phyloP scores from a whole-genome alignment of 2,888 invertebrate genomes.

The Lomographa bimaculata region DNA sequence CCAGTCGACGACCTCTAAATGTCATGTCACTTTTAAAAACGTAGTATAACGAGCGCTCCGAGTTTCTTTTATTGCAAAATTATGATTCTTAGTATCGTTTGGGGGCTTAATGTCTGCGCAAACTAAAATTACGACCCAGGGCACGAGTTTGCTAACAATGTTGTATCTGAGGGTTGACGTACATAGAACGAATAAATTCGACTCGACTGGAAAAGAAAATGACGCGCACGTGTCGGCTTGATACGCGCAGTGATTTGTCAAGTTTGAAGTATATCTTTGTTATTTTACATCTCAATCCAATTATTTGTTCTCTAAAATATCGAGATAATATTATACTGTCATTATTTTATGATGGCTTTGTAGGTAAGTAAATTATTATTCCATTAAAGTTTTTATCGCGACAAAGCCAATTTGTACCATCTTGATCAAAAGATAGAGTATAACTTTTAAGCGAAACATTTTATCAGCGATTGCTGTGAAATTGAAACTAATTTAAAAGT shows the following conservation, averaged over 20 bases:
- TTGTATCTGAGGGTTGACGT: conserved; percentile 41
- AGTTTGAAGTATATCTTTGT: conserved; percentile 6
- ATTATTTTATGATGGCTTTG: too few relatives aligned
- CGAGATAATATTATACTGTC: too few relatives aligned
- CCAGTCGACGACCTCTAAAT: conserved; percentile 26
- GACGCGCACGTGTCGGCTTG: conserved; percentile 32
- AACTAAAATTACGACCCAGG: conserved; percentile 41
- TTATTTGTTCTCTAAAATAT: too few relatives aligned
- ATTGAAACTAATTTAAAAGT: too few relatives aligned
- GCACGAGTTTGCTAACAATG: conserved; percentile 45
- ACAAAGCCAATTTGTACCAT: too few relatives aligned
- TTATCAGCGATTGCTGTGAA: too few relatives aligned
- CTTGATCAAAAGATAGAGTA: too few relatives aligned
- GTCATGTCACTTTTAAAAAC: conserved; percentile 23
- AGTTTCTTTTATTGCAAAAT: conserved; percentile 29
- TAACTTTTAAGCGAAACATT: too few relatives aligned
- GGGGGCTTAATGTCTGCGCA: conserved; percentile 29
- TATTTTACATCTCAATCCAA: neutral
- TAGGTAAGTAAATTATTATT: too few relatives aligned
- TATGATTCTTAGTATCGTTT: conserved; percentile 29
- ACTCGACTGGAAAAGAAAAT: conserved; percentile 35
- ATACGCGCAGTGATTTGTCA: conserved; percentile 26
- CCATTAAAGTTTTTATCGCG: too few relatives aligned
- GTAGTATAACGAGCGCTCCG: conserved; percentile 15
- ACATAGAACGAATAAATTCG: conserved; percentile 34